phyloP scores from a whole-genome alignment of 2,888 invertebrate genomes.

The Coleophora deauratella region DNA sequence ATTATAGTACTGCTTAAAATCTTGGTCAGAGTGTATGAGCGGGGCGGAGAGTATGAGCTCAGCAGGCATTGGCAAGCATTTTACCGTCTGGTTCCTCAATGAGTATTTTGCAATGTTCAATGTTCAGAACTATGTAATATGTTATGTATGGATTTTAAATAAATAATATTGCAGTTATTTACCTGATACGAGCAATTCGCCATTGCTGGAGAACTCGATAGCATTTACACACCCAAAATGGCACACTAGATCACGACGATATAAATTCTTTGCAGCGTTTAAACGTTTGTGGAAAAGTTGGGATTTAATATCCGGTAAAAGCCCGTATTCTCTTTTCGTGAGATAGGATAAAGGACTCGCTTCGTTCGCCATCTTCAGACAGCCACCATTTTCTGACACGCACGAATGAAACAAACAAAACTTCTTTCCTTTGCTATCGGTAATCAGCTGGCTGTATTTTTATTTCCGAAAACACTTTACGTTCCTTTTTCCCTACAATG shows the following conservation, averaged over 20 bases:
- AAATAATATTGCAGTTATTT: conserved; percentile 32
- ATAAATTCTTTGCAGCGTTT: conserved; percentile 81
- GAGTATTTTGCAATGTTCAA: too few species aligned
- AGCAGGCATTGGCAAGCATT: too few species aligned
- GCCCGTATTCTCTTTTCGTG: conserved; percentile 76
- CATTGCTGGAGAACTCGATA: conserved; percentile 93
- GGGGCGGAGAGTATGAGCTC: too few species aligned
- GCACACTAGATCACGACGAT: conserved; percentile 86
- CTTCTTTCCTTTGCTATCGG: conserved; percentile 28
- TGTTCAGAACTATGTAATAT: not conserved
- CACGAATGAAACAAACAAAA: conserved; percentile 27
- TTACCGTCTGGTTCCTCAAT: too few species aligned
- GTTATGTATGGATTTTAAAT: not conserved
- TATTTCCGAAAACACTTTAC: conserved; percentile 50
- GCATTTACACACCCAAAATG: conserved; percentile 98
- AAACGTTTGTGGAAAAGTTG: conserved; percentile 77
- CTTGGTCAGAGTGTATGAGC: too few species aligned
- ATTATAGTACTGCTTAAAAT: too few species aligned
- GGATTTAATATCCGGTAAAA: conserved; percentile 72
- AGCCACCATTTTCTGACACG: conserved; percentile 55
- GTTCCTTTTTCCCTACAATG: conserved; percentile 25
- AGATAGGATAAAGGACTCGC: conserved; percentile 76
- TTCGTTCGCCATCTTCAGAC: conserved; percentile 62
- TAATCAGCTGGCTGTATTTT: conserved; percentile 71
- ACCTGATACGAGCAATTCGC: conserved; percentile 92